Base-by-base conservation (phyloP, 2,113 vertebrate species). In the Aix galericulata region DNA sequence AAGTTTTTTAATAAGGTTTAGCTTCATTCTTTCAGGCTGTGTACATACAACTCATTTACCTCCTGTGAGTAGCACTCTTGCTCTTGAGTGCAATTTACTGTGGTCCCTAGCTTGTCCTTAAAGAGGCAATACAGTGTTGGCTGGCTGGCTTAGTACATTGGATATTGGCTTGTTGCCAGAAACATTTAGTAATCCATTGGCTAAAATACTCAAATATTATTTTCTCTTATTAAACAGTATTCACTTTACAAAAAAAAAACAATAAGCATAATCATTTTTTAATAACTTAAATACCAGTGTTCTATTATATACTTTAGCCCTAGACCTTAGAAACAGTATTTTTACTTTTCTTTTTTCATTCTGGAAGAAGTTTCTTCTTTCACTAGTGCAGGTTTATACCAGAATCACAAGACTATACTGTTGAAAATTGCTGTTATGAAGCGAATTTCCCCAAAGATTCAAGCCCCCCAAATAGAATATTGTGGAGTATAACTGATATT, bases 1-100 rank as follows among this genome's bases (percentile, higher is more conserved):
- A 87, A 71, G 16, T 4, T 79, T 91, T 96, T 85, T 68, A 67
- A 55, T 72, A 53, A 68, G 84, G 52, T 38, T 79, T 56, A 92
- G 6, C 29, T 36, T 74, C 5, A 3, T 89, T 63, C 38, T 91
- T 89, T 91, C 17, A 87, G 91, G 27, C 20, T 62, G 17, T 76
- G 75, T 29, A 38, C 22, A 16, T 88, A 75, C 32, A 86, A 79
- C 17, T 96, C 31, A 77, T 88, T 88, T 77, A 68, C 22, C 6
- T 94, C 64, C 53, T 38, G 52, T 23, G 53, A 75, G 44, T 66
- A 62, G 59, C 17, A 11, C 7, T 78, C 7, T 46, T 77, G 46
- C 72, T 91, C 63, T n/a, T 82, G 32, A 66, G 50, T 74, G 31
- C 60, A 89, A 8, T 52, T 38, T 82, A 3, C 55, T 62, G 7